A percentile compares a stretch with the other conserved stretches of the same genome.
Evolutionary conservation across 1,140 invertebrate genomes (phyloP).

Genomic region (Drosophila sproati): DNA sequence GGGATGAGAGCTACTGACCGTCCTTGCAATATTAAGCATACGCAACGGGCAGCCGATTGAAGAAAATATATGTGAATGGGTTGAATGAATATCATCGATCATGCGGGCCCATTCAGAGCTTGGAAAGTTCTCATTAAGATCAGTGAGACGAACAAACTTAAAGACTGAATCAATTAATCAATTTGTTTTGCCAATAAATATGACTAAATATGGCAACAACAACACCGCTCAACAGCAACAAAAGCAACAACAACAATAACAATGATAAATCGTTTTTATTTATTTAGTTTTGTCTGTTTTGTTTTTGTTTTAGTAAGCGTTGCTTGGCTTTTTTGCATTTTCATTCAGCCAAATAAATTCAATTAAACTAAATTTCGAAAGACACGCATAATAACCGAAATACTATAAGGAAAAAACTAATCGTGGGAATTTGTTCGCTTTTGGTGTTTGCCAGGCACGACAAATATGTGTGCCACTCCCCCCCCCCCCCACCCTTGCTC

Average conservation of each 20-base stretch:
- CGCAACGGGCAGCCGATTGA: conserved; percentile 37
- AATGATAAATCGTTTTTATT: conserved; percentile 65
- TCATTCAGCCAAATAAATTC: conserved; percentile 69
- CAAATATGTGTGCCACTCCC: conserved; percentile 56
- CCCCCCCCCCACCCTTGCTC: conserved; percentile 3
- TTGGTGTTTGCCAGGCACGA: conserved; percentile 62
- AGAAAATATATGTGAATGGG: neutral
- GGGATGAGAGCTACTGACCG: neutral
- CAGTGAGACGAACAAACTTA: conserved; percentile 9
- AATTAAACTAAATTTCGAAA: conserved; percentile 65
- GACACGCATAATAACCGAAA: conserved; percentile 51
- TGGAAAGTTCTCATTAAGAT: conserved; percentile 60
- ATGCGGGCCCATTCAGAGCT: conserved; percentile 21
- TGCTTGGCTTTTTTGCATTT: conserved; percentile 52
- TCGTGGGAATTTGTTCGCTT: conserved; percentile 72
- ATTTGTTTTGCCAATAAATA: conserved; percentile 80
- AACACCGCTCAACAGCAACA: conserved; percentile 31
- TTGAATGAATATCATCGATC: conserved; percentile 48
- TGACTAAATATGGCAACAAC: conserved; percentile 70
- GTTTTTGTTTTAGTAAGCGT: neutral
- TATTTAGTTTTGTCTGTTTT: neutral
- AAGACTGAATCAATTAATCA: conserved; percentile 68
- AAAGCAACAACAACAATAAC: conserved; percentile 6
- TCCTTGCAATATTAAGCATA: conserved; percentile 48
- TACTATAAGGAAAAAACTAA: conserved; percentile 46